phyloP scores from a whole-genome alignment of 2,888 invertebrate genomes.

The Tipula confusa region DNA sequence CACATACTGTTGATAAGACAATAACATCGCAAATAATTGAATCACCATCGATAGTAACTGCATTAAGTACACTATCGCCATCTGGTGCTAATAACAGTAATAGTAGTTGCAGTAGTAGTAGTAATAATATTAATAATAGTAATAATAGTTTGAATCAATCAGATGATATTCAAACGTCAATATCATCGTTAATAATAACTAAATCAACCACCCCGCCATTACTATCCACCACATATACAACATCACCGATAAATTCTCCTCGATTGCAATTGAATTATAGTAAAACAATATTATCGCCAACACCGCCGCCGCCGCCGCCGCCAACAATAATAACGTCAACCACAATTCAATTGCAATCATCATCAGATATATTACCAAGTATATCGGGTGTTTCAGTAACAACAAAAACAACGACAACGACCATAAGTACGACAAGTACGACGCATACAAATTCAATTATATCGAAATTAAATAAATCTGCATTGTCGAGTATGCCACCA shows the following conservation, averaged over 20 bases:
- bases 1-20: not conserved
- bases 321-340: not conserved
- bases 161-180: not conserved
- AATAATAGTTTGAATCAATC: not conserved
- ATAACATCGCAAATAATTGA: not conserved
- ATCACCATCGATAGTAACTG: constrained; percentile 31
- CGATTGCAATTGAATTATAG: constrained; percentile 21
- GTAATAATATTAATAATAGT: no score
- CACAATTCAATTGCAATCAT: constrained; percentile 26
- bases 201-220: constrained; percentile 32
- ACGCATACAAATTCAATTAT: not conserved
- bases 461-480: constrained; percentile 7
- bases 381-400: not conserved
- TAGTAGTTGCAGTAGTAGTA: no score
- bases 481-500: constrained; percentile 44
- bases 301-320: constrained; percentile 31
- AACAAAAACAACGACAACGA: constrained; percentile 21
- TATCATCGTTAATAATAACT: constrained; percentile 30
- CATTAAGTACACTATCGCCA: not conserved
- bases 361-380: constrained; percentile 27
- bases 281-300: not conserved
- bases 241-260: not conserved
- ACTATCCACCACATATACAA: constrained; percentile 30
- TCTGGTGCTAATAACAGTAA: not conserved
- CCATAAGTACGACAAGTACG: constrained; percentile 21